Evolutionary conservation across 2,888 invertebrate species (phyloP).

Genomic region (Cheiracanthium punctorium): DNA sequence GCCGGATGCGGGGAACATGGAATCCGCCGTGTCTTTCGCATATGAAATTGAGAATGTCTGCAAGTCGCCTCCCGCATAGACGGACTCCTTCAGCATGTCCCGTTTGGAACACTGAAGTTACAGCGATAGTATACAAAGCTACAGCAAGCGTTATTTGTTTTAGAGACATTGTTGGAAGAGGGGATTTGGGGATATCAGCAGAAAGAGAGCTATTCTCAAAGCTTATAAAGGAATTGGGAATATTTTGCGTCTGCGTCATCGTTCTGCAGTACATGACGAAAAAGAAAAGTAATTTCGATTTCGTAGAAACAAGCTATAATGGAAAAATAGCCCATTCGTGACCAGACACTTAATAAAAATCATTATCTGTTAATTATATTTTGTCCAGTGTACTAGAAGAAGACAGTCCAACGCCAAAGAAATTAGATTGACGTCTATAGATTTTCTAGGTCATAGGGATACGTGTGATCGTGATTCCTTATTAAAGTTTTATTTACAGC

Average conservation of each 20-base stretch:
- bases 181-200: not conserved
- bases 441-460: no score
- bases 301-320: not conserved
- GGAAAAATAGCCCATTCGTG: not conserved
- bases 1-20: constrained; percentile 37
- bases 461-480: no score
- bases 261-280: not conserved
- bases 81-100: not conserved
- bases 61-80: constrained; percentile 46
- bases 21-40: constrained; percentile 63
- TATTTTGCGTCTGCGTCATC: not conserved
- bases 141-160: not conserved
- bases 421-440: no score
- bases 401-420: not conserved
- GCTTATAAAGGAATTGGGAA: not conserved
- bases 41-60: constrained; percentile 54
- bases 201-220: not conserved
- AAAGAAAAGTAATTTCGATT: not conserved
- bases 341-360: not conserved
- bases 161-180: not conserved
- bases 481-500: no score
- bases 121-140: not conserved
- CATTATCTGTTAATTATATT: not conserved
- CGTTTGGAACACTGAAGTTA: not conserved
- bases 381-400: not conserved